phyloP scores from a whole-genome alignment of 2,888 invertebrate genomes.

The Andricus quercusramuli region DNA sequence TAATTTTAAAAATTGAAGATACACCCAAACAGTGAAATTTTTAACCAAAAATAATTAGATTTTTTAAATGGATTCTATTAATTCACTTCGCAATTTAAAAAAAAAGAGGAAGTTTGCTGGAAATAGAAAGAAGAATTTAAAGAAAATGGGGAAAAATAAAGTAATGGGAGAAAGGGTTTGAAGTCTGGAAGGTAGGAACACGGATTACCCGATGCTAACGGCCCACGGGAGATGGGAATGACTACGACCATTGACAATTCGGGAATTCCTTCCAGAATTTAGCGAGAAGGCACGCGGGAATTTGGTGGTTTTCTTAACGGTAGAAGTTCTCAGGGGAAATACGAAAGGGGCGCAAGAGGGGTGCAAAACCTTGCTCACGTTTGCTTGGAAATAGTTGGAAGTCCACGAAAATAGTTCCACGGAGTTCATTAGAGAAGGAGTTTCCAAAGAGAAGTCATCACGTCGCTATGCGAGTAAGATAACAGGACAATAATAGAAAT shows the following conservation, averaged over 20 bases:
- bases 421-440: slow-evolving; percentile 49
- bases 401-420: slow-evolving; percentile 47
- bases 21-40: too few relatives aligned
- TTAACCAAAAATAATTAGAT: too few relatives aligned
- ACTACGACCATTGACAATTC: slow-evolving; percentile 22
- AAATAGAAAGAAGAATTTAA: too few relatives aligned
- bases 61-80: too few relatives aligned
- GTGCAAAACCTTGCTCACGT: slow-evolving; percentile 29
- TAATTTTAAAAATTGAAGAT: too few relatives aligned
- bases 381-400: slow-evolving; percentile 46
- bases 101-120: too few relatives aligned
- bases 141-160: too few relatives aligned
- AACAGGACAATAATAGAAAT: slow-evolving; percentile 13
- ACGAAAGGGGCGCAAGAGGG: slow-evolving; percentile 37
- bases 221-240: background rate
- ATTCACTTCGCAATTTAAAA: too few relatives aligned
- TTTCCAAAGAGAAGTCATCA: slow-evolving; percentile 15
- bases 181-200: background rate
- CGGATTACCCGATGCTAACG: background rate
- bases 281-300: slow-evolving; percentile 10
- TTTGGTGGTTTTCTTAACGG: slow-evolving; percentile 45
- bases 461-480: slow-evolving; percentile 20
- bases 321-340: slow-evolving; percentile 42
- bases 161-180: too few relatives aligned
- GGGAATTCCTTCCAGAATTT: slow-evolving; percentile 28